Conservation (phyloP, 2,113 vertebrate species). For the Marmota monax region DNA sequence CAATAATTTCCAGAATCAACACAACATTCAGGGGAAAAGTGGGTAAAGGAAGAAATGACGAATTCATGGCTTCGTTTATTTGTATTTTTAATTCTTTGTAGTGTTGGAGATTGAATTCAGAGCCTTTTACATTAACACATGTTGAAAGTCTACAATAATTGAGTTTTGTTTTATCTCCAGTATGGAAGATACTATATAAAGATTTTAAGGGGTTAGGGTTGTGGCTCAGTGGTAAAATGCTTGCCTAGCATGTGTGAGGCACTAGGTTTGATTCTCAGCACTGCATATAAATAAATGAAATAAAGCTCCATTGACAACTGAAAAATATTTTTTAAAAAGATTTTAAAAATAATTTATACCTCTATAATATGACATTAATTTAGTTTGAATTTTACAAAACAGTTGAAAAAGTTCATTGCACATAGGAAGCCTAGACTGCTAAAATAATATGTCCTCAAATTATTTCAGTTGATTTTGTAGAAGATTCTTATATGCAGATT, state of each 20-base stretch:
- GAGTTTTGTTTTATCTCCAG: background rate
- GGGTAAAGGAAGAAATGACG: rapidly evolving
- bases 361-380: background rate
- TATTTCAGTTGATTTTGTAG: background rate
- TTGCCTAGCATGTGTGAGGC: no score
- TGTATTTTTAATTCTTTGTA: no score
- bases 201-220: background rate
- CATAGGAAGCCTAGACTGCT: background rate
- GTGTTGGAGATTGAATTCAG: no score
- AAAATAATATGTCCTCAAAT: background rate
- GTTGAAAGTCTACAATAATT: background rate
- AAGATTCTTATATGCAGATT: background rate
- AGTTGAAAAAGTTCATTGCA: background rate
- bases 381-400: background rate
- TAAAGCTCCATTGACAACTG: no score
- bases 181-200: background rate
- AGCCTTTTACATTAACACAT: no score
- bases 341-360: background rate
- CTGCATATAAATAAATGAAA: no score
- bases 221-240: no score
- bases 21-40: background rate
- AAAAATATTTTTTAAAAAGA: background rate
- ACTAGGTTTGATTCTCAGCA: no score
- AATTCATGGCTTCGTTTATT: background rate
- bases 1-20: background rate